Conservation (phyloP, 2,888 invertebrate species). For the Stratiomys singularior region DNA sequence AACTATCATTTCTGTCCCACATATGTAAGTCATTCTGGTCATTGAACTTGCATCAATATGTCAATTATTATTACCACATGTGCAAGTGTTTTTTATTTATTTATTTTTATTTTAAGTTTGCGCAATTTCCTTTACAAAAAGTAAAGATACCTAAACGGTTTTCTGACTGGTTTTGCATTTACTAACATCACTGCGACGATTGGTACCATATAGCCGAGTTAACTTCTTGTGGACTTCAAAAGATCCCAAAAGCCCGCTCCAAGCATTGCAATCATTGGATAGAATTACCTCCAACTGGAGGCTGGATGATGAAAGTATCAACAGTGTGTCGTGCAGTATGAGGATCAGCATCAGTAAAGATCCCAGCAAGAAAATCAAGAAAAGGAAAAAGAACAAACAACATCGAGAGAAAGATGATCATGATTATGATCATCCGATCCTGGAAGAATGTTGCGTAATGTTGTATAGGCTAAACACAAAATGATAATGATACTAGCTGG, state of each 20-base stretch:
- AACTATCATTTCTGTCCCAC: too few relatives aligned
- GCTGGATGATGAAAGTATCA: neutral
- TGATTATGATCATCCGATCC: neutral
- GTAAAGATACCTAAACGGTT: slow-evolving; percentile 5
- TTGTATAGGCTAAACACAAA: neutral
- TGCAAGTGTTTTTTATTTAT: too few relatives aligned
- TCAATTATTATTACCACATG: slow-evolving; percentile 13
- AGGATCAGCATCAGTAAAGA: neutral
- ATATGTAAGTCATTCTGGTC: slow-evolving; percentile 7
- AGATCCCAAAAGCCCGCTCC: neutral
- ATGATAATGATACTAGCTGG: neutral
- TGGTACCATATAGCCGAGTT: neutral
- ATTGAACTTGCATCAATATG: slow-evolving; percentile 32
- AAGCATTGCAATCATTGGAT: neutral
- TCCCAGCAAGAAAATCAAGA: neutral
- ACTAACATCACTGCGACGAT: neutral
- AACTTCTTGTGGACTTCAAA: too few relatives aligned
- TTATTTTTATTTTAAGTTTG: neutral
- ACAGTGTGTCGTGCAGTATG: neutral
- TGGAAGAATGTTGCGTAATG: slow-evolving; percentile 35
- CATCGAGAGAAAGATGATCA: neutral
- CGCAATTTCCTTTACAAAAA: neutral
- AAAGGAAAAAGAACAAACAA: neutral
- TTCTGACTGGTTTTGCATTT: neutral
- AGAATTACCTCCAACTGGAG: neutral